Evolutionary conservation across 2,113 vertebrate species (phyloP).

Genomic region (Oenanthe oenanthe): DNA sequence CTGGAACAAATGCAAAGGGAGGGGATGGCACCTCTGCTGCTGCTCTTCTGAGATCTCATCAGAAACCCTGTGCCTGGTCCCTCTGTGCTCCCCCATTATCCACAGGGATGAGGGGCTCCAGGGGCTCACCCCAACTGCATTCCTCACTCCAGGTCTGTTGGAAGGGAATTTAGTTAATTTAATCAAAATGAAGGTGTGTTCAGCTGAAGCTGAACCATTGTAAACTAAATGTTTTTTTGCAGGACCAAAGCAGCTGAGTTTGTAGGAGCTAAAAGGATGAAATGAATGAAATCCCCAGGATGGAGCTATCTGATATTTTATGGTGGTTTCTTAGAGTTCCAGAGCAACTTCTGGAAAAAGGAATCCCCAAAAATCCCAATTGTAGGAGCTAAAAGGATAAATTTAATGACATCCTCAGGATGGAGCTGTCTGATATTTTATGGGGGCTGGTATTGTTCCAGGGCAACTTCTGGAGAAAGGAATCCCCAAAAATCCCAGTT

Average conservation of each 20-base stretch:
- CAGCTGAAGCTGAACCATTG: background rate
- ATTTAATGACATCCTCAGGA: no score
- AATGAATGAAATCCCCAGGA: no score
- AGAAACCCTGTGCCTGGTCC: background rate
- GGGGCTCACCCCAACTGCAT: background rate
- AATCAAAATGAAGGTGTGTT: background rate
- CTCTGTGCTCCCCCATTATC: background rate
- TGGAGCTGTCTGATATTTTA: no score
- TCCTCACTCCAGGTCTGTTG: background rate
- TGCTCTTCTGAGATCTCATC: background rate
- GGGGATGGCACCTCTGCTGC: background rate
- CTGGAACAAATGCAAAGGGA: background rate
- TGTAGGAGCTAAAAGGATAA: no score
- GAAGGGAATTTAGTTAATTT: background rate
- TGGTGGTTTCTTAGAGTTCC: no score
- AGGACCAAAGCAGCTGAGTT: background rate
- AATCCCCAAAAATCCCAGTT: no score
- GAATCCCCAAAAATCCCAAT: no score
- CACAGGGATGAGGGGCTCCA: rapidly evolving
- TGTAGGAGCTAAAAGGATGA: background rate
- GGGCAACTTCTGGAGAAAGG: no score
- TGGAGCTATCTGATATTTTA: no score
- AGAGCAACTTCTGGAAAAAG: no score
- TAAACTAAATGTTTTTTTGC: background rate
- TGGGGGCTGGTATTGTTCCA: no score